These are phyloP conservation scores for Pampus argenteus DNA, from an alignment of 2,797 vertebrate genomes.

Conservation along the genomic window DNA sequence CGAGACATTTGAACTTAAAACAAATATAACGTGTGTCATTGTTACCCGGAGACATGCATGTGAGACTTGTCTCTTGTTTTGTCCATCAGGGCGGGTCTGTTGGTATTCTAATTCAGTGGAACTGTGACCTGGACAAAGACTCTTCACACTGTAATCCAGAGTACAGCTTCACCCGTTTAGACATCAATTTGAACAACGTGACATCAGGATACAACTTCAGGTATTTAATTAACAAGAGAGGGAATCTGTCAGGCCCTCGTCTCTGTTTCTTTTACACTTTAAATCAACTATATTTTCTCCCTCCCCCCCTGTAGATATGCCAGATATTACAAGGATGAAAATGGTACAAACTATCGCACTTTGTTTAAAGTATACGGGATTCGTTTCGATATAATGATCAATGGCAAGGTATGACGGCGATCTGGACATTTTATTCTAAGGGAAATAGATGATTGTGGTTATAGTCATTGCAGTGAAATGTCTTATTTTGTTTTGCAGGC, in stretches of 20 bases:
- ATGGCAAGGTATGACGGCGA: constrained; percentile 88
- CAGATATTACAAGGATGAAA: constrained; percentile 90
- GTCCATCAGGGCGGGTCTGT: constrained; percentile 91
- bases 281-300: background rate
- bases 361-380: constrained; percentile 96
- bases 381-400: constrained; percentile 95
- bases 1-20: no score
- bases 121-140: constrained; percentile 94
- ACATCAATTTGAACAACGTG: constrained; percentile 82
- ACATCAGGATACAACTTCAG: constrained; percentile 97
- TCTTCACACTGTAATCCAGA: constrained; percentile 89
- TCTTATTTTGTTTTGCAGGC: constrained; percentile 85
- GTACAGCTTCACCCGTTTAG: constrained; percentile 94
- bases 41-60: background rate
- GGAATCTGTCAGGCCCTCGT: background rate
- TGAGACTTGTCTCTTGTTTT: background rate
- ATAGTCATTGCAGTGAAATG: constrained; percentile 23
- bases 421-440: background rate
- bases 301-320: constrained; percentile 85
- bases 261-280: background rate
- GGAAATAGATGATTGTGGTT: background rate
- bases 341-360: constrained; percentile 86
- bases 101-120: constrained; percentile 94
- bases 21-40: background rate
- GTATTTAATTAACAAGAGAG: constrained; percentile 68